Conservation (phyloP, 2,888 invertebrate genomes). For the Zhuqinia jingwanae region DNA sequence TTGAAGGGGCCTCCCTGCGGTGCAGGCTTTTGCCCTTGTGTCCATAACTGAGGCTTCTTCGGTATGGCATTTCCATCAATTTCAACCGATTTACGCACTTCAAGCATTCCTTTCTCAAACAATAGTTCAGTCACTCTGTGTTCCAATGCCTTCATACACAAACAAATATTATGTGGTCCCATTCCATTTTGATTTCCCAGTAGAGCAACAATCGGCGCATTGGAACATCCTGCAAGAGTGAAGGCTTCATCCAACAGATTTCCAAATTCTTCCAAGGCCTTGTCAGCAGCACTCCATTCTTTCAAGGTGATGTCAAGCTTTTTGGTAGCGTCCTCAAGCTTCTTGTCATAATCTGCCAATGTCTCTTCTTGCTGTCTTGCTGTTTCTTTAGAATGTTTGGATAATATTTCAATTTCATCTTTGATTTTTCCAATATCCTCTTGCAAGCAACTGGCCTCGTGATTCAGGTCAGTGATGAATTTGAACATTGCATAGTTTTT, state of each 20-base stretch:
- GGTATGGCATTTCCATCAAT: slow-evolving; percentile 66
- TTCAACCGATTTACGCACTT: slow-evolving; percentile 70
- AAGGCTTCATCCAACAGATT: slow-evolving; percentile 66
- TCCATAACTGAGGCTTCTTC: slow-evolving; percentile 70
- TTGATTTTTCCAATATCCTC: slow-evolving; percentile 69
- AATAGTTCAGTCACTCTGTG: slow-evolving; percentile 73
- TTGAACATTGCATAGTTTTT: slow-evolving; percentile 74
- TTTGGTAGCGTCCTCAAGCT: slow-evolving; percentile 53
- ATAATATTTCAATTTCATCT: slow-evolving; percentile 72
- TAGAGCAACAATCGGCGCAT: slow-evolving; percentile 65
- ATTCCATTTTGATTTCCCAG: slow-evolving; percentile 76
- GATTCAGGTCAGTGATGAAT: slow-evolving; percentile 71
- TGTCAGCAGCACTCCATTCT: slow-evolving; percentile 60
- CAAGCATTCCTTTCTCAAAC: slow-evolving; percentile 69
- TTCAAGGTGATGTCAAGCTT: slow-evolving; percentile 54
- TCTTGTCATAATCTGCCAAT: slow-evolving; percentile 48
- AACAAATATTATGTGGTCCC: slow-evolving; percentile 72
- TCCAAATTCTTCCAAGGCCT: slow-evolving; percentile 65
- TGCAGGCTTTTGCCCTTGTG: slow-evolving; percentile 68
- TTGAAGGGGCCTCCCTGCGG: slow-evolving; percentile 75
- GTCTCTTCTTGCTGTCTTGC: slow-evolving; percentile 45
- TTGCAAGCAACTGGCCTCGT: slow-evolving; percentile 66
- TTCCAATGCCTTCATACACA: slow-evolving; percentile 75
- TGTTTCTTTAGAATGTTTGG: slow-evolving; percentile 29
- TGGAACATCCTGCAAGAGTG: slow-evolving; percentile 60